Base-by-base conservation (phyloP, 2,888 invertebrate genomes). In the Dicyrtomina minuta region DNA sequence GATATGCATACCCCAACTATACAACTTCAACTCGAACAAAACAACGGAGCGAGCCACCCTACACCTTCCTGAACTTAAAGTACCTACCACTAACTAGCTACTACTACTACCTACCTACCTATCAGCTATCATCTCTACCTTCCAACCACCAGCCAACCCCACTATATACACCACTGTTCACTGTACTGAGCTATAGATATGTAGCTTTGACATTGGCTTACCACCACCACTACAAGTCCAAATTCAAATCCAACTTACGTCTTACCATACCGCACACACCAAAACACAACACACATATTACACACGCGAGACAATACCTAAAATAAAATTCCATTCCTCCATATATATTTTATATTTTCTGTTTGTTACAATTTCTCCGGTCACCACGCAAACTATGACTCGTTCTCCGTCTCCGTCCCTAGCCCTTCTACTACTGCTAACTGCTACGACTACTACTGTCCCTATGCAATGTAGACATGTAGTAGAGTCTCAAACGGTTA, bases 281-380 rank as follows among this genome's bases (percentile, higher is more conserved):
- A 46, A 46, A n/a, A 46, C 46, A 33, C 33, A 5, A 33, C 33
- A 39, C 58, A 58, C 46, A 33, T 8, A 5, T 5, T 8, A 39
- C 58, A 58, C 27, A 39, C 39, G 27, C 33, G 27, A 58, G 39
- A 58, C 58, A 58, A 58, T 58, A 58, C 58, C 58, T 17, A 58
- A 58, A 58, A 58, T 58, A 58, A 58, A 33, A 58, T 58, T 58
- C 58, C 58, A 58, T 58, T 58, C 33, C 58, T 58, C 58, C 58
- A 58, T 39, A n/a, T n/a, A n/a, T n/a, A n/a, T n/a, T n/a, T n/a
- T n/a, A n/a, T n/a, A 39, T 58, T 58, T 58, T 58, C 39, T 39
- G 27, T 39, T 58, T 27, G 20, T 46, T 5, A 5, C 33, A 33
- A 33, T 33, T 33, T 33, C 33, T 33, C 33, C 33, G 8, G 8